A percentile compares a stretch with the other conserved stretches of the same genome.
Evolutionary conservation across 1,140 invertebrate species (phyloP).

Genomic region (Sogatella furcifera): DNA sequence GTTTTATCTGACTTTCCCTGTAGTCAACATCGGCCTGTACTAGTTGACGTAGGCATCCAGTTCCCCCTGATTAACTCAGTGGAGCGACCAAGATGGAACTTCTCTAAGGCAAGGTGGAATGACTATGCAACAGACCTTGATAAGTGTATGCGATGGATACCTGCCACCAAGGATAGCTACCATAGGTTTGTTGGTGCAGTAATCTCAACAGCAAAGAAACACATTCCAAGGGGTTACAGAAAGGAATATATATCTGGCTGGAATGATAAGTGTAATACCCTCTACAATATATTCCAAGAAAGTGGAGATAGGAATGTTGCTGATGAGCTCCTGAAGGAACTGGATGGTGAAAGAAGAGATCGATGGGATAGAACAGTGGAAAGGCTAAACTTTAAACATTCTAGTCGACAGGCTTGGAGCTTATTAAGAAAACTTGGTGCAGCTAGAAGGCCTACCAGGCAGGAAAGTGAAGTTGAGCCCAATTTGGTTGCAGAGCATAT

Average conservation of each 20-base stretch:
- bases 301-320: conserved; percentile 5
- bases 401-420: neutral
- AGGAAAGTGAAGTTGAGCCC: neutral
- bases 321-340: conserved; percentile 2
- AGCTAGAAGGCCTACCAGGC: too few relatives aligned
- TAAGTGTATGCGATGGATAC: conserved; percentile 5
- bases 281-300: conserved; percentile 5
- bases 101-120: conserved; percentile 9
- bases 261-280: conserved; percentile 7
- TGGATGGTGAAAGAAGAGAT: conserved; percentile 3
- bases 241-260: conserved; percentile 13
- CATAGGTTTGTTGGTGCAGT: conserved; percentile 3
- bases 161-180: conserved; percentile 5
- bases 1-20: conserved; percentile 2
- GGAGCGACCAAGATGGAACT: too few relatives aligned
- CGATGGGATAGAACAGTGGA: conserved; percentile 10
- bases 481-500: neutral
- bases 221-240: conserved; percentile 10
- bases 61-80: conserved; percentile 5
- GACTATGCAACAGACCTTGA: conserved; percentile 1
- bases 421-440: neutral
- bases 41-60: conserved; percentile 4
- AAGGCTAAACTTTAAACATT: conserved; percentile 12
- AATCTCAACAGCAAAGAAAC: conserved; percentile 5
- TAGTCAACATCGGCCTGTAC: conserved; percentile 6